Conservation (phyloP, 2,113 vertebrate species). For the Butorides virescens region DNA sequence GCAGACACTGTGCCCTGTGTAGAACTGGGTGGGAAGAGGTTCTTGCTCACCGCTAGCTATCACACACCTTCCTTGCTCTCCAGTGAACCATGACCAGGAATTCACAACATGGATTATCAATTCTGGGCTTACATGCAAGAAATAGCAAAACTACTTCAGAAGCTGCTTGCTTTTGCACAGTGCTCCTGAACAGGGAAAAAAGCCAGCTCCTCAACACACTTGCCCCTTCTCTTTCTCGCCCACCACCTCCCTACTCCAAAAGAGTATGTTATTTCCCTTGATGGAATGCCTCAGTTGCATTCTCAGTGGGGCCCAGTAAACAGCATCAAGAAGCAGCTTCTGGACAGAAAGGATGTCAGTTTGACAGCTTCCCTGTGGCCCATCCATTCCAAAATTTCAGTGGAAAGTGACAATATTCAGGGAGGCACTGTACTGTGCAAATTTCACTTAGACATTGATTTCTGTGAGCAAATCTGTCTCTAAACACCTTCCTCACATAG, state of each 20-base stretch:
- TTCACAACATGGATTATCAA: not conserved
- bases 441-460: not conserved
- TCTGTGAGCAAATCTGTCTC: not conserved
- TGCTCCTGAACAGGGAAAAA: not conserved
- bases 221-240: not conserved
- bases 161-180: not conserved
- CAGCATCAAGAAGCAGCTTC: not conserved
- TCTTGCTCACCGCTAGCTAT: not conserved
- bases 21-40: not conserved
- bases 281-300: not conserved
- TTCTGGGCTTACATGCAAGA: not conserved
- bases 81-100: not conserved
- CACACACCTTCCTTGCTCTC: not conserved
- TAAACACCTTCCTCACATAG: not conserved
- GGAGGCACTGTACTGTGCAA: not conserved
- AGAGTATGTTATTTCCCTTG: not conserved
- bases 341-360: not conserved
- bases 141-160: not conserved
- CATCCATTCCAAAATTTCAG: not conserved
- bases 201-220: not conserved
- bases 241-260: not conserved
- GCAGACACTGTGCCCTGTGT: not conserved
- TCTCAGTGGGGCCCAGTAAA: not conserved
- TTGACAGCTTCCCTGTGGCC: constrained; percentile 34
- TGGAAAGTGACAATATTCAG: not conserved